phyloP scores from a whole-genome alignment of 1,140 invertebrate genomes.

The Goniozus legneri region DNA sequence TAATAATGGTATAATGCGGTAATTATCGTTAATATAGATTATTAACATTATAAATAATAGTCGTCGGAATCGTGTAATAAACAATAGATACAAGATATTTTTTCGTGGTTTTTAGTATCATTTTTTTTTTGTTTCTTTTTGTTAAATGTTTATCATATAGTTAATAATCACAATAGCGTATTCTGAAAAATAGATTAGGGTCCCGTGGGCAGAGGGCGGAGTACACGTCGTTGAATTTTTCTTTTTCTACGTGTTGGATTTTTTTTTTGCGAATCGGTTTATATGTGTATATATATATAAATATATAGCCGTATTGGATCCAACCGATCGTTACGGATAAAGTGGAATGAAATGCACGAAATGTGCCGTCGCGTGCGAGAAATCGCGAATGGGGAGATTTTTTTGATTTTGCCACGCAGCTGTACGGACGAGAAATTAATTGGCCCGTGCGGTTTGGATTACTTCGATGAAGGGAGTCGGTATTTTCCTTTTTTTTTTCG shows the following conservation, averaged over 20 bases:
- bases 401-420: too few relatives aligned
- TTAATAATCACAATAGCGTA: slow-evolving; percentile 56
- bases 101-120: slow-evolving; percentile 32
- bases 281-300: too few relatives aligned
- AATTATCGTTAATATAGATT: slow-evolving; percentile 46
- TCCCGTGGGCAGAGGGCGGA: slow-evolving; percentile 47
- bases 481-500: too few relatives aligned
- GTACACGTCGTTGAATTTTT: slow-evolving; percentile 7
- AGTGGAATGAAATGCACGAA: too few relatives aligned
- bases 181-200: slow-evolving; percentile 56
- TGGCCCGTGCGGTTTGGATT: too few relatives aligned
- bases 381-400: too few relatives aligned
- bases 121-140: slow-evolving; percentile 33
- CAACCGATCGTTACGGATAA: too few relatives aligned
- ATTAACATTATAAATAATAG: slow-evolving; percentile 38
- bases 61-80: slow-evolving; percentile 38
- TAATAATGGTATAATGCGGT: slow-evolving; percentile 48
- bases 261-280: too few relatives aligned
- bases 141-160: slow-evolving; percentile 49
- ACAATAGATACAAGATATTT: slow-evolving; percentile 33
- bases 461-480: too few relatives aligned
- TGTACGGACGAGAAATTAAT: too few relatives aligned
- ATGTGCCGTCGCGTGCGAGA: too few relatives aligned
- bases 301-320: too few relatives aligned
- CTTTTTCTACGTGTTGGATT: not conserved